phyloP scores from a whole-genome alignment of 2,797 vertebrate genomes.

The Xiphophorus birchmanni region DNA sequence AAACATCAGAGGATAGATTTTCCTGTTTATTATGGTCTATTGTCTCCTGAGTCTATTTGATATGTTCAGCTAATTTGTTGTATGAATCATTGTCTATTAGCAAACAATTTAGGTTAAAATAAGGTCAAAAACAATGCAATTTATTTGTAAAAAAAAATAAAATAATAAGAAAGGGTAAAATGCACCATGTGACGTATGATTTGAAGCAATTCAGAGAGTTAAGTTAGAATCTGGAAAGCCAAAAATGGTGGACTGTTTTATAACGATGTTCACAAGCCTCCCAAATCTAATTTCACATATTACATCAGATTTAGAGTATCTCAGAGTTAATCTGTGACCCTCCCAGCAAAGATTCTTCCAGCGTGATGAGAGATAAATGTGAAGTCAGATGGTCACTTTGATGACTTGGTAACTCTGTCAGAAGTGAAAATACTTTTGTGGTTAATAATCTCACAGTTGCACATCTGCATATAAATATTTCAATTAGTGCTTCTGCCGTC shows the following conservation, averaged over 20 bases:
- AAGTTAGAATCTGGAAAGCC: neutral
- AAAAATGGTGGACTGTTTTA: neutral
- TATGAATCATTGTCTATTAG: neutral
- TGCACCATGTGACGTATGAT: constrained; percentile 21
- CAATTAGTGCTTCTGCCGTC: neutral
- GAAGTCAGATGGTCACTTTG: neutral
- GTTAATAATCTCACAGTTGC: neutral
- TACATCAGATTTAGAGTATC: neutral
- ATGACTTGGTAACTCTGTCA: neutral
- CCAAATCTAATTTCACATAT: constrained; percentile 16
- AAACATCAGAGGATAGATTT: neutral
- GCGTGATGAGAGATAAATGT: neutral
- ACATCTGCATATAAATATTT: neutral
- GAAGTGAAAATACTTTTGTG: neutral
- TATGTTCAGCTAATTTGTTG: neutral
- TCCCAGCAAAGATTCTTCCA: neutral
- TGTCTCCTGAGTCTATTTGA: neutral
- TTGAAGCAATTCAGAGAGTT: constrained; percentile 2
- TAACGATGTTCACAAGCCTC: constrained; percentile 13
- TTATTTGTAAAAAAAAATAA: neutral
- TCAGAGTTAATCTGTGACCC: neutral
- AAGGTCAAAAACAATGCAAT: neutral
- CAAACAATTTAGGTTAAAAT: neutral
- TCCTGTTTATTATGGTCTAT: neutral
- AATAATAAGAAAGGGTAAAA: neutral